Percentiles rank a stretch among this genome's conserved stretches.
These are phyloP conservation scores for Maniola jurtina DNA, from an alignment of 1,140 invertebrate species.

Conservation along the genomic window DNA sequence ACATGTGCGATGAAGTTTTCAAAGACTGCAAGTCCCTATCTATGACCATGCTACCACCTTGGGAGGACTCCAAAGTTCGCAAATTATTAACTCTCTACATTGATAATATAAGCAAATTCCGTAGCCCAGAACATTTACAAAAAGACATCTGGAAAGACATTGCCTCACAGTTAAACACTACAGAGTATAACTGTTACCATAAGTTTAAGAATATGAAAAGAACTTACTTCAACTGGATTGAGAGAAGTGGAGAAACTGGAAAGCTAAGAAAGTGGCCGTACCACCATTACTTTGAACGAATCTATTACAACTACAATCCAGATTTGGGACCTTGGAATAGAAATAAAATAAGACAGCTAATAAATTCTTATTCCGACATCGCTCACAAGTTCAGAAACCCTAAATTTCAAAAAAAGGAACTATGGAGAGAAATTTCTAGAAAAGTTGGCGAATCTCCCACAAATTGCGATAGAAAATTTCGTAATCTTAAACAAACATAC, in stretches of 20 bases:
- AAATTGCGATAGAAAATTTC: slow-evolving; percentile 67
- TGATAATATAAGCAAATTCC: slow-evolving; percentile 62
- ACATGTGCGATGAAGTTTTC: slow-evolving; percentile 63
- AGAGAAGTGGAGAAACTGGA: slow-evolving; percentile 50
- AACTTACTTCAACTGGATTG: slow-evolving; percentile 66
- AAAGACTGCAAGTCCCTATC: slow-evolving; percentile 59
- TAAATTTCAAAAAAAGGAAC: slow-evolving; percentile 65
- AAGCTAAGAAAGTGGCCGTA: slow-evolving; percentile 70
- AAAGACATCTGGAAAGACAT: slow-evolving; percentile 71
- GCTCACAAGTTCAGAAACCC: slow-evolving; percentile 63
- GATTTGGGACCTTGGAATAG: slow-evolving; percentile 56
- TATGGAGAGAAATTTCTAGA: slow-evolving; percentile 66
- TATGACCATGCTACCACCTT: slow-evolving; percentile 51
- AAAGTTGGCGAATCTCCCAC: slow-evolving; percentile 53
- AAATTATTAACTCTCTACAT: slow-evolving; percentile 58
- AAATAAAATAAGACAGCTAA: slow-evolving; percentile 54
- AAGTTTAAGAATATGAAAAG: slow-evolving; percentile 72
- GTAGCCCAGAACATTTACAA: slow-evolving; percentile 48
- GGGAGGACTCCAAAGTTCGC: slow-evolving; percentile 62
- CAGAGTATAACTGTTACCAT: slow-evolving; percentile 69
- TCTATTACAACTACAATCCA: slow-evolving; percentile 66
- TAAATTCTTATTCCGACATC: slow-evolving; percentile 59
- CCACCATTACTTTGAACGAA: slow-evolving; percentile 65
- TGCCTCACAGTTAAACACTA: slow-evolving; percentile 54
- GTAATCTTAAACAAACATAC: slow-evolving; percentile 72